Conservation (phyloP, 2,888 invertebrate species). For the Sepiola atlantica region DNA sequence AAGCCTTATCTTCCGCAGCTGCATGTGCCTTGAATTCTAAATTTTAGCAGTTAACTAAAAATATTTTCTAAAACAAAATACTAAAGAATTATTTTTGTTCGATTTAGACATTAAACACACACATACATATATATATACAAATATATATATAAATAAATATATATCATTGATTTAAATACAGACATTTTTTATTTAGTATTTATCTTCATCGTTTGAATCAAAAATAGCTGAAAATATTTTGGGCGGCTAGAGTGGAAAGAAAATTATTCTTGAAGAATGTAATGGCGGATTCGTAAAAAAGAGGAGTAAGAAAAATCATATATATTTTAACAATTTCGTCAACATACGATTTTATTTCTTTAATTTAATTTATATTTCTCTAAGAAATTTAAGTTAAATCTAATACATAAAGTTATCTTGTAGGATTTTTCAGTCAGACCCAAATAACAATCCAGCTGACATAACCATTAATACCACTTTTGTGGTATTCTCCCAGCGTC, state of each 20-base stretch:
- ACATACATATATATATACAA: not conserved
- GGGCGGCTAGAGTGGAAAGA: not conserved
- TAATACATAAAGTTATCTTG: not conserved
- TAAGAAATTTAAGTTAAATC: not conserved
- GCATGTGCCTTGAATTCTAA: not conserved
- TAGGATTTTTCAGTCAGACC: too few species aligned
- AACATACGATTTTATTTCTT: not conserved
- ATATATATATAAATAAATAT: not conserved
- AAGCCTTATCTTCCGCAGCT: conserved; percentile 16
- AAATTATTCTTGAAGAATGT: not conserved
- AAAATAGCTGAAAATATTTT: not conserved
- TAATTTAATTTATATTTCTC: not conserved
- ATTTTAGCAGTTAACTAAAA: conserved; percentile 20
- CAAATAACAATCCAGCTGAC: too few species aligned
- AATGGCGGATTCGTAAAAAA: not conserved
- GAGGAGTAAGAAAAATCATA: not conserved
- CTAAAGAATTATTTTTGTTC: not conserved
- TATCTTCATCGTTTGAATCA: not conserved
- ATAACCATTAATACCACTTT: too few species aligned
- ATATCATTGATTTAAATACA: not conserved
- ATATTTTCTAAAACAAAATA: not conserved
- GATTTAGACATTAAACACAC: not conserved
- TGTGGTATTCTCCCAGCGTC: too few species aligned
- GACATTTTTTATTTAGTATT: conserved; percentile 23
- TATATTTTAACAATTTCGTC: not conserved